Percentiles rank a stretch among this genome's conserved stretches.
phyloP scores from a whole-genome alignment of 2,888 invertebrate species.

The Leuctra nigra region DNA sequence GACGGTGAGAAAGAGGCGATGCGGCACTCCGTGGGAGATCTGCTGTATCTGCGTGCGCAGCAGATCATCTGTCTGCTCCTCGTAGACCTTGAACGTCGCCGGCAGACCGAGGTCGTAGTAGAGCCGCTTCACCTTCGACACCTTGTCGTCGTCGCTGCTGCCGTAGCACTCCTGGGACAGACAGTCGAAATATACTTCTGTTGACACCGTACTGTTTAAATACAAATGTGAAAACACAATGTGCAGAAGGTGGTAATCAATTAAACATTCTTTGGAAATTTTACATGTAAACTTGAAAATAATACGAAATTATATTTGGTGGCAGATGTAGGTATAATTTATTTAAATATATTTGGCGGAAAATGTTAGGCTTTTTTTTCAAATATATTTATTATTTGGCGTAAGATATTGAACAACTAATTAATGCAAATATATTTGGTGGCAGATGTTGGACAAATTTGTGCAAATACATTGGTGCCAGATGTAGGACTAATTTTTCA shows the following conservation, averaged over 20 bases:
- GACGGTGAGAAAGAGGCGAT: slow-evolving; percentile 73
- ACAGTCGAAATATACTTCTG: too few species aligned
- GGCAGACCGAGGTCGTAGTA: slow-evolving; percentile 72
- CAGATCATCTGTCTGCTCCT: slow-evolving; percentile 75
- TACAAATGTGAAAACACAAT: background rate
- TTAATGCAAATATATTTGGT: too few species aligned
- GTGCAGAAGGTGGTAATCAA: background rate
- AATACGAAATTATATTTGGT: too few species aligned
- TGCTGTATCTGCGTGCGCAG: slow-evolving; percentile 79
- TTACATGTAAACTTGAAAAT: too few species aligned
- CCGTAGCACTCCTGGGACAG: slow-evolving; percentile 63
- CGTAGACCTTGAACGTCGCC: slow-evolving; percentile 69
- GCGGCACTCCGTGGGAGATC: slow-evolving; percentile 72
- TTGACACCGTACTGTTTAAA: background rate
- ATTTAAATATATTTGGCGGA: too few species aligned
- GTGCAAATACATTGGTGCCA: too few species aligned
- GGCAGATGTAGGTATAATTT: too few species aligned
- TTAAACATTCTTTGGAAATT: background rate
- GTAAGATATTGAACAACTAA: too few species aligned
- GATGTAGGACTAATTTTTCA: too few species aligned
- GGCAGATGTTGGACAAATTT: too few species aligned
- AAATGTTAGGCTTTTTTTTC: too few species aligned
- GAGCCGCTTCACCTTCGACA: slow-evolving; percentile 61
- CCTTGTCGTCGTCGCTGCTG: slow-evolving; percentile 55
- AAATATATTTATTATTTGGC: too few species aligned